A percentile compares a stretch with the other conserved stretches of the same genome.
Evolutionary conservation across 1,140 invertebrate genomes (phyloP).

Genomic region (Apis dorsata): DNA sequence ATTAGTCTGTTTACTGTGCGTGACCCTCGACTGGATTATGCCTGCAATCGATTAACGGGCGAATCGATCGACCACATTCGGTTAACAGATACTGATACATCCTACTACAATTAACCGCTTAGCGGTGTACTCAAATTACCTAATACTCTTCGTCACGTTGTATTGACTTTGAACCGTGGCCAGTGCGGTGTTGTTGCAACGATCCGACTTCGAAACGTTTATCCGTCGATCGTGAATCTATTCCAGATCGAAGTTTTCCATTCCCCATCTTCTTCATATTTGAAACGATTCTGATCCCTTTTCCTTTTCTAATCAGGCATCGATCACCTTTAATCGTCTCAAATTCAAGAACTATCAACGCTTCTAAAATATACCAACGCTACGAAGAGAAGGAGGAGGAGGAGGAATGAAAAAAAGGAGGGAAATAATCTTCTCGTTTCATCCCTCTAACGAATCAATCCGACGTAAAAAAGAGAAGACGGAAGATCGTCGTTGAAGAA

Average conservation of each 20-base stretch:
- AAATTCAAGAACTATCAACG: neutral
- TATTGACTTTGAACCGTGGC: constrained; percentile 54
- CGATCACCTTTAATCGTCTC: no score
- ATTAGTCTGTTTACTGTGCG: constrained; percentile 64
- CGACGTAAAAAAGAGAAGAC: neutral
- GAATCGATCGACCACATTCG: constrained; percentile 65
- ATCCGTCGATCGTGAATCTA: neutral
- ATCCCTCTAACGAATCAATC: constrained; percentile 23
- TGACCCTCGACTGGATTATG: constrained; percentile 63
- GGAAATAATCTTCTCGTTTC: neutral
- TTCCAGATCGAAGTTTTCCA: neutral
- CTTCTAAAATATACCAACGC: neutral
- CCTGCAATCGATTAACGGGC: constrained; percentile 64
- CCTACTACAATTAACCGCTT: constrained; percentile 66
- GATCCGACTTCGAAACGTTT: constrained; percentile 27
- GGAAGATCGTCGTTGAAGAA: neutral
- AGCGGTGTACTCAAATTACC: constrained; percentile 64
- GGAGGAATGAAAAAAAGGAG: constrained; percentile 1
- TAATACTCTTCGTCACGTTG: constrained; percentile 59
- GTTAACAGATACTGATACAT: constrained; percentile 66
- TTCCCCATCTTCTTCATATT: neutral
- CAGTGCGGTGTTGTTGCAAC: neutral
- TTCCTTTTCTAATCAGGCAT: neutral
- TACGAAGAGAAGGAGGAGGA: no score
- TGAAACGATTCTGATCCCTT: neutral